These are phyloP conservation scores for Hirtodrosophila trivittata DNA, from an alignment of 2,888 invertebrate species.

Conservation along the genomic window DNA sequence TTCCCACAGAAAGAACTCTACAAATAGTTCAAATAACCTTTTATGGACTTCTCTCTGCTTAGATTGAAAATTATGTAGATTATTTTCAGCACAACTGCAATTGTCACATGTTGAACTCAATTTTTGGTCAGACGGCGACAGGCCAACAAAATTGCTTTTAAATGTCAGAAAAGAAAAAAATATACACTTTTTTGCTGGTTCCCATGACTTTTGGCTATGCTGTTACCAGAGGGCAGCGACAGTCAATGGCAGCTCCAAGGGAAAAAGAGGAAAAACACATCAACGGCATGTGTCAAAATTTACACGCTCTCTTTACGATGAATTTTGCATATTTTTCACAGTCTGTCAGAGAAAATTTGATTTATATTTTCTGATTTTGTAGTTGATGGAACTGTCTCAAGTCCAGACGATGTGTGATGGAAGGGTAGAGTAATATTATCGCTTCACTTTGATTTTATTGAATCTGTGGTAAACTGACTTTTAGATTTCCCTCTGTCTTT, in stretches of 20 bases:
- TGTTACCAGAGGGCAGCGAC: conserved; percentile 29
- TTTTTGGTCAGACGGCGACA: conserved; percentile 65
- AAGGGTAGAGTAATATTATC: too few species aligned
- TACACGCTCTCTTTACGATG: conserved; percentile 70
- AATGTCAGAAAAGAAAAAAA: conserved; percentile 29
- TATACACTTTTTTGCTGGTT: conserved; percentile 31
- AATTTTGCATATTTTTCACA: conserved; percentile 58
- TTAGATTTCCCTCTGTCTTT: too few species aligned
- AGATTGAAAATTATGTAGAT: conserved; percentile 21
- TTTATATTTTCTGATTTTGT: conserved; percentile 33
- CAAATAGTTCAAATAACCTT: conserved; percentile 37
- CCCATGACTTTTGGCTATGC: conserved; percentile 54
- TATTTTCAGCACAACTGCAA: conserved; percentile 44
- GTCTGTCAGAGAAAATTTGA: conserved; percentile 44
- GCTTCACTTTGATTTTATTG: too few species aligned
- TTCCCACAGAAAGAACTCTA: conserved; percentile 3
- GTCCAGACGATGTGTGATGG: conserved; percentile 4
- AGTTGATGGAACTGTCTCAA: conserved; percentile 27
- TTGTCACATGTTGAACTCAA: conserved; percentile 58
- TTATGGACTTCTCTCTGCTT: too few species aligned
- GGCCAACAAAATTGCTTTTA: conserved; percentile 26
- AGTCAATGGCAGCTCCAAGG: conserved; percentile 29
- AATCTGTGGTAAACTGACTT: too few species aligned
- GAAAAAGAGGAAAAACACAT: conserved; percentile 25
- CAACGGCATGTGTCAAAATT: conserved; percentile 72